A percentile compares a stretch with the other conserved stretches of the same genome.
Conservation (phyloP, 2,797 vertebrate genomes). For the Cossypha polioptera region DNA sequence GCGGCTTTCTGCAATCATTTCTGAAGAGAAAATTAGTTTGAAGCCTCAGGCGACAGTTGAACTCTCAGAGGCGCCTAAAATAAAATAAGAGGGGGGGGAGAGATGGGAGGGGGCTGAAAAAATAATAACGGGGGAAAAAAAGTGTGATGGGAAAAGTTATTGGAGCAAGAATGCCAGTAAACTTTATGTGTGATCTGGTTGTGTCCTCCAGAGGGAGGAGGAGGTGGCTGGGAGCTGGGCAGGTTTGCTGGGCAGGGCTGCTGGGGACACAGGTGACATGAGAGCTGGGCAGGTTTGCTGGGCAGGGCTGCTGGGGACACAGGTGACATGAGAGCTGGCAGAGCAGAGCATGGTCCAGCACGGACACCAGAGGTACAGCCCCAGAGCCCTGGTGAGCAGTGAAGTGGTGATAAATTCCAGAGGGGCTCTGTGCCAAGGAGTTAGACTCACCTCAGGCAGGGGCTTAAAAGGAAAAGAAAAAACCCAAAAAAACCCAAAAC, state of each 20-base stretch:
- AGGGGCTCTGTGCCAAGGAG: not conserved
- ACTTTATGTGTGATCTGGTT: constrained; percentile 20
- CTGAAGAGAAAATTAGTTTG: constrained; percentile 83
- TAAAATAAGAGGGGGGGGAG: constrained; percentile 42
- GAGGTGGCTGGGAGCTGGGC: fast-evolving
- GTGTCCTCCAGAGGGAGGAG: not conserved
- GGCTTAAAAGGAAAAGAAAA: not conserved
- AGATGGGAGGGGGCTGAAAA: constrained; percentile 5
- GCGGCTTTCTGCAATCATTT: constrained; percentile 76
- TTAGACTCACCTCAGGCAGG: not conserved
- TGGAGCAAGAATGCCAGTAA: not conserved
- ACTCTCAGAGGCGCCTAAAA: constrained; percentile 79
- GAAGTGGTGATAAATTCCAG: not conserved
- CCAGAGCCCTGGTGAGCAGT: fast-evolving
- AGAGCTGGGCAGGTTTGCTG: not conserved
- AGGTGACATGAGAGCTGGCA: not conserved
- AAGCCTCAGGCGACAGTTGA: constrained; percentile 81
- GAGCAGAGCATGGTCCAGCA: not conserved
- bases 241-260: not conserved
- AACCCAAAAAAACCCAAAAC: fast-evolving
- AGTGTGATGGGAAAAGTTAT: constrained; percentile 58
- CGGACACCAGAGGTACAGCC: not conserved
- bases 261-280: not conserved
- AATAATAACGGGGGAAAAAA: constrained; percentile 65
- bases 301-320: not conserved